These are phyloP conservation scores for Gallinago solitaria DNA, from an alignment of 2,797 vertebrate species.

Conservation along the genomic window DNA sequence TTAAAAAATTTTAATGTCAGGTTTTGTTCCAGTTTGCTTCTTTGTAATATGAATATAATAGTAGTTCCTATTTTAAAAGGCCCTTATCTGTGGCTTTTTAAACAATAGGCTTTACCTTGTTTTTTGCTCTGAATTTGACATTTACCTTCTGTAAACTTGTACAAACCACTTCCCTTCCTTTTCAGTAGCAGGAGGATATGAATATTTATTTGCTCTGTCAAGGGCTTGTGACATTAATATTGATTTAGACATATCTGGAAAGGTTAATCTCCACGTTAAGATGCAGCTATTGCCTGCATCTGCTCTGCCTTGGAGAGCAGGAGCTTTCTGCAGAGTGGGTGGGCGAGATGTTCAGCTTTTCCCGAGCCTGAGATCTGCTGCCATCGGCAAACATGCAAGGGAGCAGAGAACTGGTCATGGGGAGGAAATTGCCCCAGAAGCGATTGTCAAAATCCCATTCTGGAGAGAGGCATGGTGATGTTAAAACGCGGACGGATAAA, in stretches of 20 bases:
- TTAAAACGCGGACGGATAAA: background rate
- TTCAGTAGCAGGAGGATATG: background rate
- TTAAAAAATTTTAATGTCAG: background rate
- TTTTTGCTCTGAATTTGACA: background rate
- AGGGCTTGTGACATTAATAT: background rate
- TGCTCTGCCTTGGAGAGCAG: background rate
- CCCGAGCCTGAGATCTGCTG: background rate
- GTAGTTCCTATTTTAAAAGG: background rate
- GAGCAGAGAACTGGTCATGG: background rate
- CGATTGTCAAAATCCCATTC: background rate
- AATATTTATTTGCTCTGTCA: background rate
- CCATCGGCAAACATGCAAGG: rapidly evolving
- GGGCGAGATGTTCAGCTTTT: background rate
- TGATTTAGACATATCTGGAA: background rate
- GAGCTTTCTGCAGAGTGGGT: background rate
- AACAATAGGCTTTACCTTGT: background rate
- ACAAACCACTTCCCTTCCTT: background rate
- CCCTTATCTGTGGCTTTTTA: background rate
- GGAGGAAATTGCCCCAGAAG: background rate
- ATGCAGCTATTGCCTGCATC: background rate
- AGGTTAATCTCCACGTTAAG: background rate
- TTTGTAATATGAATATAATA: background rate
- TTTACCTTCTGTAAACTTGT: background rate
- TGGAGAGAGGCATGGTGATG: background rate
- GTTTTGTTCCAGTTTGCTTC: background rate